These are phyloP conservation scores for Columba guinea DNA, from an alignment of 2,797 vertebrate species.

Conservation along the genomic window DNA sequence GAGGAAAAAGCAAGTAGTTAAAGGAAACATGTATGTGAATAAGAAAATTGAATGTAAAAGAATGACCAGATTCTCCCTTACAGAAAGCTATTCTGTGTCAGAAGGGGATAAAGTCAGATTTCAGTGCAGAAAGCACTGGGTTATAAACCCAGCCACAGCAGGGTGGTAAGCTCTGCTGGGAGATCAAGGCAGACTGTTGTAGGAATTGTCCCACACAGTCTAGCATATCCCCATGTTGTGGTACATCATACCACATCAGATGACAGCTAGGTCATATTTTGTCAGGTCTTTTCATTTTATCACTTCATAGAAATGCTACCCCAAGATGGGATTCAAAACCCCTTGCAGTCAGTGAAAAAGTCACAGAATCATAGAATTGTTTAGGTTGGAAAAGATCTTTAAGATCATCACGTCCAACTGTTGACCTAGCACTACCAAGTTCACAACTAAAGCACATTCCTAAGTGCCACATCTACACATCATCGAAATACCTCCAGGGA, in stretches of 20 bases:
- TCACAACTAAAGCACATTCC: too few species aligned
- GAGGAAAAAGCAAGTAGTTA: neutral
- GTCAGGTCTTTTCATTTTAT: neutral
- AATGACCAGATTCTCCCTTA: neutral
- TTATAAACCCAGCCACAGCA: neutral
- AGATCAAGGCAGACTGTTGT: neutral
- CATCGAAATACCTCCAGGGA: too few species aligned
- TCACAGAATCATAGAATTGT: neutral
- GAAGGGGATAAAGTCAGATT: neutral
- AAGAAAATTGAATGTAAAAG: neutral
- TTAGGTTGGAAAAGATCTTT: too few species aligned
- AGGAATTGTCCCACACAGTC: neutral
- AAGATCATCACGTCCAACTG: too few species aligned
- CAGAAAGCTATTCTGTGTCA: rapidly evolving
- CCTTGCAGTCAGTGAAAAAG: neutral
- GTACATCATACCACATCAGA: neutral
- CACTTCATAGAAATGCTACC: neutral
- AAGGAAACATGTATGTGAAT: neutral
- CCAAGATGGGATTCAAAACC: neutral
- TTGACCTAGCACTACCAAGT: too few species aligned
- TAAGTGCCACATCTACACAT: too few species aligned
- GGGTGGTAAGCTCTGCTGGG: neutral
- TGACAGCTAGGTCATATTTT: neutral
- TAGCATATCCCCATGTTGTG: neutral
- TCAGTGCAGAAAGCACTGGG: rapidly evolving